These are phyloP conservation scores for Catalaphyllia jardinei DNA, from an alignment of 64 coral and sea anemone genomes.

Conservation along the genomic window DNA sequence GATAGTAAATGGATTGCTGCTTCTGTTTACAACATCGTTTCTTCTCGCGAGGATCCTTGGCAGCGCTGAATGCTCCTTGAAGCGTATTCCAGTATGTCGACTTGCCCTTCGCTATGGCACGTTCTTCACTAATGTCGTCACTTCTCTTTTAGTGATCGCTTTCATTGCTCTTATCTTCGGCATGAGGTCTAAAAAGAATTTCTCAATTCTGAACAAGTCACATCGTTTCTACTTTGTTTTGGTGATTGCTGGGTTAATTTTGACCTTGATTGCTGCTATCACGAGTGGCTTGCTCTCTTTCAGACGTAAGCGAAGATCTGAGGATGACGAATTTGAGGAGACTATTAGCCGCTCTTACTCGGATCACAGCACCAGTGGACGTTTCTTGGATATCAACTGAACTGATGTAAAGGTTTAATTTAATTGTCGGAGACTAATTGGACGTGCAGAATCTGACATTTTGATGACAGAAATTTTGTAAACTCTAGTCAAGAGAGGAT, in stretches of 20 bases:
- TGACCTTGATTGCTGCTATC: not conserved
- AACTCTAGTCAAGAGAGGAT: too few relatives aligned
- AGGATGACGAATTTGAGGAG: constrained; percentile 16
- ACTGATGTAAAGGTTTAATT: not conserved
- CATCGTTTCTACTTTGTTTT: not conserved
- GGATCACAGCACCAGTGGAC: not conserved
- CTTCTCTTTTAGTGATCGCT: not conserved
- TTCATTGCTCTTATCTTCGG: constrained; percentile 20
- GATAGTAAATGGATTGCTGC: constrained; percentile 7
- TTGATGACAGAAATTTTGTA: too few relatives aligned
- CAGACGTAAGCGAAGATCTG: not conserved
- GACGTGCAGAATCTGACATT: too few relatives aligned
- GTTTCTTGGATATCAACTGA: constrained; percentile 3
- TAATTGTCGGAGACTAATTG: too few relatives aligned
- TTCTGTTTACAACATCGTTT: not conserved
- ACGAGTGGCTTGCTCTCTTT: not conserved
- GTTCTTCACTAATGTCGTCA: constrained; percentile 13
- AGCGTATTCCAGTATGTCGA: constrained; percentile 9
- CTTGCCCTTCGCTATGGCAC: not conserved
- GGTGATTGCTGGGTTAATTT: not conserved
- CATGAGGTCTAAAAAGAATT: not conserved
- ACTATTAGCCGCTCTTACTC: not conserved
- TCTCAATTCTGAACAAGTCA: not conserved
- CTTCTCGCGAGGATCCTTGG: not conserved
- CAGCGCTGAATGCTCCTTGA: not conserved